Evolutionary conservation across 2,113 vertebrate genomes (phyloP).

Genomic region (Callaeas wilsoni): DNA sequence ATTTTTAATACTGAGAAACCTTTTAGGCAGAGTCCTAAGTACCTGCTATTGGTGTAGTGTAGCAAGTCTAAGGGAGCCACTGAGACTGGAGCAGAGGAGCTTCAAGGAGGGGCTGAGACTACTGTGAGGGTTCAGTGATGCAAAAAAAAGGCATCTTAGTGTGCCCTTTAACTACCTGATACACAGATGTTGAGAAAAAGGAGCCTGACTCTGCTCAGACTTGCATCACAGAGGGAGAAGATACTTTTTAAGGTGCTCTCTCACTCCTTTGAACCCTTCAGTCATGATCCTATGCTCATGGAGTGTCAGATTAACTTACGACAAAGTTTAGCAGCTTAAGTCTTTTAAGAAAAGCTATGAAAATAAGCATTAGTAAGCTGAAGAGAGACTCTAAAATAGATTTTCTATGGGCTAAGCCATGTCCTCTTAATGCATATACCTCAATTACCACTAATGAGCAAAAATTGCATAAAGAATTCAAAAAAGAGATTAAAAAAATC

Average conservation of each 20-base stretch:
- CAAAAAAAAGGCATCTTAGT: neutral
- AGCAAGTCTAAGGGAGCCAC: neutral
- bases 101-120: neutral
- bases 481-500: neutral
- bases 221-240: neutral
- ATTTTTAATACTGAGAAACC: neutral
- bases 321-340: neutral
- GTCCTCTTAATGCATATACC: neutral
- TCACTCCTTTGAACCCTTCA: neutral
- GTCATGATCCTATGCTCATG: neutral
- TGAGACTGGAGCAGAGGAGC: neutral
- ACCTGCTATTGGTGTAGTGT: rapidly evolving
- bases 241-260: neutral
- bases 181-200: neutral
- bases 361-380: neutral
- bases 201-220: neutral
- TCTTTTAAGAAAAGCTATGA: neutral
- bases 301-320: neutral
- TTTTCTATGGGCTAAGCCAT: neutral
- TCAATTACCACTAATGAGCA: neutral
- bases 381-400: neutral
- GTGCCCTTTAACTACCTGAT: neutral
- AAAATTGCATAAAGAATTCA: neutral
- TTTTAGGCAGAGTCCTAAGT: neutral
- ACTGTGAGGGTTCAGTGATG: neutral